phyloP scores from a whole-genome alignment of 2,888 invertebrate species.

The Helleia helle region DNA sequence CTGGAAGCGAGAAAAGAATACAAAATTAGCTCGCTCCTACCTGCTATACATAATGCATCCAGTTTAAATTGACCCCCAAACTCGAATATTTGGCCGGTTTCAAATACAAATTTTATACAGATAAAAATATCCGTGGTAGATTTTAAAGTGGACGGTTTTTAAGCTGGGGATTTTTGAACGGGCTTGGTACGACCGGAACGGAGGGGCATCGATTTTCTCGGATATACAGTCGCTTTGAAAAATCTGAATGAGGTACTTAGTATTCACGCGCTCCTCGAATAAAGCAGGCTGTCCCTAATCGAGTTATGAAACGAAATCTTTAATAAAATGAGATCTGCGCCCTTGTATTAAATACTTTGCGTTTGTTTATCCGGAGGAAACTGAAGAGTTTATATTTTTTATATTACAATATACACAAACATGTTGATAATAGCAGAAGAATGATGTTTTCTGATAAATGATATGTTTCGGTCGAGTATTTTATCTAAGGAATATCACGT shows the following conservation, averaged over 20 bases:
- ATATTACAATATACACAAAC: not conserved
- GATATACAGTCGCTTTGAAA: constrained; percentile 60
- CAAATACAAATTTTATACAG: constrained; percentile 26
- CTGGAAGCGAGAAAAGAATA: constrained; percentile 70
- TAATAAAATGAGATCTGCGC: constrained; percentile 8
- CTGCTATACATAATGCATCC: constrained; percentile 65
- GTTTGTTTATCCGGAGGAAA: not conserved
- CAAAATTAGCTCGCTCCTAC: constrained; percentile 71
- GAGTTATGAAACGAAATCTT: constrained; percentile 8
- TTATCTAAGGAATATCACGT: not conserved
- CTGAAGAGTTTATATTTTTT: not conserved
- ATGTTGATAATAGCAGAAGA: too few species aligned
- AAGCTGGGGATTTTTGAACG: constrained; percentile 61
- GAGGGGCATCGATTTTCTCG: constrained; percentile 59
- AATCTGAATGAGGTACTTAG: constrained; percentile 66
- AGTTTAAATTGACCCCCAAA: constrained; percentile 29
- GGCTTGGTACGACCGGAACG: constrained; percentile 60
- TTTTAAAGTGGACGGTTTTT: constrained; percentile 42
- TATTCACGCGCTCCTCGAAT: constrained; percentile 42
- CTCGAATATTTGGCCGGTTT: constrained; percentile 17
- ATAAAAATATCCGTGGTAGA: constrained; percentile 28
- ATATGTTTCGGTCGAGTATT: too few species aligned
- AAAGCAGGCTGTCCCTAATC: constrained; percentile 8
- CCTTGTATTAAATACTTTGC: constrained; percentile 8
- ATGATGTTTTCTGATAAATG: too few species aligned